Conservation (phyloP, 1,140 invertebrate species). For the Globodera rostochiensis region DNA sequence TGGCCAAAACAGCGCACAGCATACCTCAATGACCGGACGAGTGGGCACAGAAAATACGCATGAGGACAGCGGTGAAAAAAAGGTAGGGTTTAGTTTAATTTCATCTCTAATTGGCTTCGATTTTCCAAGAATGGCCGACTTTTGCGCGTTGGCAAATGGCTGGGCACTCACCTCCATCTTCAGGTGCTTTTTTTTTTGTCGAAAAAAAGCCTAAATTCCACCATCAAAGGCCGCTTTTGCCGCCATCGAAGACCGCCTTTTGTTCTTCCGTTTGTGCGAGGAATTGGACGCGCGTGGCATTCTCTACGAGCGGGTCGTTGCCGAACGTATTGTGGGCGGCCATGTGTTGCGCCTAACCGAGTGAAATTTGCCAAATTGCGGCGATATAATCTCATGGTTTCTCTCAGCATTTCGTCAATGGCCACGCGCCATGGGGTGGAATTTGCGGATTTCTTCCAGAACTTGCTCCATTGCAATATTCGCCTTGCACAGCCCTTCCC, state of each 20-base stretch:
- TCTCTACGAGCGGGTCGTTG: constrained; percentile 25
- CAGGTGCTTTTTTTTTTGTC: constrained; percentile 11
- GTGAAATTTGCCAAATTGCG: not conserved
- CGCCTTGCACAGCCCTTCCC: constrained; percentile 30
- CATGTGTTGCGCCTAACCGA: constrained; percentile 31
- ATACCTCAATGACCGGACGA: too few relatives aligned
- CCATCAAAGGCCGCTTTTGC: constrained; percentile 31
- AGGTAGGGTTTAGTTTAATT: not conserved
- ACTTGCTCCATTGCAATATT: constrained; percentile 38
- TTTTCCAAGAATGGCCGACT: not conserved
- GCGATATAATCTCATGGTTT: not conserved
- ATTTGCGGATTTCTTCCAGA: constrained; percentile 38
- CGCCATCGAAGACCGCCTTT: constrained; percentile 32
- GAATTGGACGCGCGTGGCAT: constrained; percentile 37
- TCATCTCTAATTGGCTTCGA: too few relatives aligned
- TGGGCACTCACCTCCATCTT: constrained; percentile 32
- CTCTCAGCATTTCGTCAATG: constrained; percentile 32
- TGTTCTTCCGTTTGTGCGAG: constrained; percentile 38
- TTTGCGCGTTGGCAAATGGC: constrained; percentile 3
- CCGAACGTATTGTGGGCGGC: constrained; percentile 31
- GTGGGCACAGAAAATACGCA: too few relatives aligned
- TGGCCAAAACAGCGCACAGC: too few relatives aligned
- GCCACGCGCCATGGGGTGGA: not conserved
- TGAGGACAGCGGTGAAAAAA: not conserved
- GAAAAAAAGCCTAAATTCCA: not conserved